These are phyloP conservation scores for Eledona agricola DNA, from an alignment of 2,888 invertebrate genomes.

Conservation along the genomic window DNA sequence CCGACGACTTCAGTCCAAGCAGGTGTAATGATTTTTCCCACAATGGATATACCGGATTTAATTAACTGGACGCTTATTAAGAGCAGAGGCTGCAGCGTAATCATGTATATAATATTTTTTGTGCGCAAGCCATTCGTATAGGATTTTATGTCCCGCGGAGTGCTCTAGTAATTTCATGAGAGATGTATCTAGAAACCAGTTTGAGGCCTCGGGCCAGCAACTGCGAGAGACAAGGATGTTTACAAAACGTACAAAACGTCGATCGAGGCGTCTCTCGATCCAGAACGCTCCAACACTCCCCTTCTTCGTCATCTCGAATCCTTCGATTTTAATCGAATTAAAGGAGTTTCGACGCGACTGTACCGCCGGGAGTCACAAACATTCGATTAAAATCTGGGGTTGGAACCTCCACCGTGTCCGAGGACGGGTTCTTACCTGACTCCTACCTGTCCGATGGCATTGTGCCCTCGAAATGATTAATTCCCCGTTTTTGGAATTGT, in stretches of 20 bases:
- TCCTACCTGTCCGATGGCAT: conserved; percentile 8
- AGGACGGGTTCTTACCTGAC: conserved; percentile 13
- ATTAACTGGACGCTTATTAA: conserved; percentile 24
- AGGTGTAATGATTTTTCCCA: conserved; percentile 22
- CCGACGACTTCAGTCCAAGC: conserved; percentile 7
- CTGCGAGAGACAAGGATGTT: conserved; percentile 9
- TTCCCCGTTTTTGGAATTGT: conserved; percentile 10
- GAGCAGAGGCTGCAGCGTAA: conserved; percentile 14
- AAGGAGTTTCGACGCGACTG: conserved; percentile 14
- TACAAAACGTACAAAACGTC: conserved; percentile 12
- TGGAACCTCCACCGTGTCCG: conserved; percentile 6
- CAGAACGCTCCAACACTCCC: too few relatives aligned
- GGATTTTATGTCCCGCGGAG: conserved; percentile 36
- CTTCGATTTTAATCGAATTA: conserved; percentile 26
- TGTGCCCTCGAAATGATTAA: conserved; percentile 19
- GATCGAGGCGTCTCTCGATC: conserved; percentile 5
- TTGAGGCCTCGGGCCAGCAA: conserved; percentile 27
- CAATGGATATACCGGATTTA: conserved; percentile 19
- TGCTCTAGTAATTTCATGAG: conserved; percentile 45
- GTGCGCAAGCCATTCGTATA: conserved; percentile 13
- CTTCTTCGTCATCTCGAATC: too few relatives aligned
- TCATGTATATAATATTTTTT: conserved; percentile 22
- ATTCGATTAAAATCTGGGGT: conserved; percentile 13
- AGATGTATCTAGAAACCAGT: conserved; percentile 45
- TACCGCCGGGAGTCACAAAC: conserved; percentile 23